Evolutionary conservation across 2,113 vertebrate genomes (phyloP), one percentile per base, ranked within the genome.

Genomic region (Garra rufa): DNA sequence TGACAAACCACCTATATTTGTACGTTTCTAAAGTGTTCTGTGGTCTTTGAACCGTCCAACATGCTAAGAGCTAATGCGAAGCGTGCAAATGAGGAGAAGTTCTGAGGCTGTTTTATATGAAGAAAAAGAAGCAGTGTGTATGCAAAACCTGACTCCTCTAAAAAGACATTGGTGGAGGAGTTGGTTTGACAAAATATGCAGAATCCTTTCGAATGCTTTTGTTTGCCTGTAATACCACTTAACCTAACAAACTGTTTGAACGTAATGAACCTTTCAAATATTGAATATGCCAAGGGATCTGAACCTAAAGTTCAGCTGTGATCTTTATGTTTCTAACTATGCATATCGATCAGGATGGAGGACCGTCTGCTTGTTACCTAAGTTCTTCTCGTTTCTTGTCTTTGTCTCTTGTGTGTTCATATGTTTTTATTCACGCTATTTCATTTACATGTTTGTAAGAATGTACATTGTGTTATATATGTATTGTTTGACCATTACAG

Each of bases 291-390:
- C 81, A 77, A 65, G 44, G 61, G 69, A 76, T 78, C 19, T 78
- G 78, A 84, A 85, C 67, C 67, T 85, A 65, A 59, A 91, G 90
- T 90, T 92, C 91, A 92, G 90, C 73, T 90, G 87, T 92, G 86
- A 82, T 85, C 88, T 92, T 84, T 91, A 85, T 88, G 89, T 90
- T 91, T 79, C 19, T 28, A 85, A 89, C 92, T 93, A 93, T 94
- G 93, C 92, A 94, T 93, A 91, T 91, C 83, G 90, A 91, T 92
- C 83, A 85, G 89, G 83, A 19, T 79, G 79, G 43, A 79, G 79
- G 55, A 88, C 87, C 50, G 80, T 92, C 34, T 81, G 19, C 92
- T 92, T 85, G 82, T 88, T 90, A 79, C 50, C 17, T 30, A 34
- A 59, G 11, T 79, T 69, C 17, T 19, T 76, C 67, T 86, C 87